phyloP scores from a whole-genome alignment of 2,113 vertebrate species.

The Felis catus region DNA sequence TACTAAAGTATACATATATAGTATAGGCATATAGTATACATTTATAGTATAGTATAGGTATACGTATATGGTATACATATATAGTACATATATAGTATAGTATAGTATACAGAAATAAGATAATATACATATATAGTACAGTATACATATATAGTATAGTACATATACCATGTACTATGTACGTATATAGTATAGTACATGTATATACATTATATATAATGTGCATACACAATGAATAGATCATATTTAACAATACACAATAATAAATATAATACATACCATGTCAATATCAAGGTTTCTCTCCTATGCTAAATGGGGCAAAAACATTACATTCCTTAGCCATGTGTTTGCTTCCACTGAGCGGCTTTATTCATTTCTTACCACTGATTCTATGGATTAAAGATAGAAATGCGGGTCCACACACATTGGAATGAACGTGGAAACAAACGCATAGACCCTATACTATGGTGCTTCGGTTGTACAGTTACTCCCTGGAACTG shows the following conservation, averaged over 20 bases:
- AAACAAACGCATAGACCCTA: neutral
- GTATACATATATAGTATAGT: neutral
- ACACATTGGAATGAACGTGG: neutral
- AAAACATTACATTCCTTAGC: neutral
- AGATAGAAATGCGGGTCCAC: neutral
- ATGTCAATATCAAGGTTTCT: neutral
- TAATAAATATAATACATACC: neutral
- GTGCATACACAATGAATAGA: neutral
- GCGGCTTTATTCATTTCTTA: neutral
- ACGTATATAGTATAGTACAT: neutral
- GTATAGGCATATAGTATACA: neutral
- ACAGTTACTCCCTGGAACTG: neutral
- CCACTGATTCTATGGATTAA: neutral
- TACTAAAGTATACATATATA: neutral
- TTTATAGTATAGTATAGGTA: neutral
- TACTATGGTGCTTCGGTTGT: neutral
- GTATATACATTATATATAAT: too few relatives aligned
- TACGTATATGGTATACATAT: conserved; percentile 50
- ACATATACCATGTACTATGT: too few relatives aligned
- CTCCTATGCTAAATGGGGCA: neutral
- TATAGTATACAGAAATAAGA: neutral
- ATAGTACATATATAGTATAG: neutral
- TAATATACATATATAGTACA: conserved; percentile 55
- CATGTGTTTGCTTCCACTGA: neutral
- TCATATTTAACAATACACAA: neutral